Conservation (phyloP, 2,113 vertebrate species). For the Pica pica region DNA sequence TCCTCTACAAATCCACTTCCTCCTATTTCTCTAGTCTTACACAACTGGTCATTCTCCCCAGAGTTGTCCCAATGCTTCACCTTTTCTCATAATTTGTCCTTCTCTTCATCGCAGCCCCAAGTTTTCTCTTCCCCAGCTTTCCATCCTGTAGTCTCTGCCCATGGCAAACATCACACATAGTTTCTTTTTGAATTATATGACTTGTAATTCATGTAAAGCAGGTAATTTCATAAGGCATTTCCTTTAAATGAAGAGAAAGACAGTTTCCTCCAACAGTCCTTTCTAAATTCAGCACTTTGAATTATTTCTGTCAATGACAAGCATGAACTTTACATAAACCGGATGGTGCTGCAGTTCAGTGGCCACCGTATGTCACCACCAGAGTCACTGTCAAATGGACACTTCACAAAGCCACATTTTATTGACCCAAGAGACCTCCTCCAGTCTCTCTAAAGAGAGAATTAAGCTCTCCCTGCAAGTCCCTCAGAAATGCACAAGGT, state of each 20-base stretch:
- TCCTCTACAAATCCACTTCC: neutral
- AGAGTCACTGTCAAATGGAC: neutral
- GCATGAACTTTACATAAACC: neutral
- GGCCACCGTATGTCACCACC: neutral
- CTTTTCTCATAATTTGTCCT: neutral
- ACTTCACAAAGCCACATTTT: neutral
- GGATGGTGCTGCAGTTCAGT: neutral
- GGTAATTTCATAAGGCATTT: neutral
- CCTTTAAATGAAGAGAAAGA: neutral
- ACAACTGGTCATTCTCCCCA: neutral
- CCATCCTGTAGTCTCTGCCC: neutral
- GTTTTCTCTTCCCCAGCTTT: neutral
- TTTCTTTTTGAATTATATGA: neutral
- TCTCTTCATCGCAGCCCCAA: neutral
- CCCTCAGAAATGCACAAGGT: neutral
- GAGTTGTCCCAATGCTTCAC: neutral
- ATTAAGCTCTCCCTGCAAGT: neutral
- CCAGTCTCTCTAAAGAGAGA: neutral
- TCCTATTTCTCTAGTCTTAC: neutral
- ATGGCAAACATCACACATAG: accelerated
- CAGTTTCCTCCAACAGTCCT: neutral
- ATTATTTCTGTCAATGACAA: neutral
- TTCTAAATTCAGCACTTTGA: neutral
- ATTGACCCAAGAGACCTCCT: neutral
- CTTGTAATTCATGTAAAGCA: neutral